A percentile compares a stretch with the other conserved stretches of the same genome.
Evolutionary conservation across 2,797 vertebrate genomes (phyloP).

Genomic region (Ctenopoma kingsleyae): DNA sequence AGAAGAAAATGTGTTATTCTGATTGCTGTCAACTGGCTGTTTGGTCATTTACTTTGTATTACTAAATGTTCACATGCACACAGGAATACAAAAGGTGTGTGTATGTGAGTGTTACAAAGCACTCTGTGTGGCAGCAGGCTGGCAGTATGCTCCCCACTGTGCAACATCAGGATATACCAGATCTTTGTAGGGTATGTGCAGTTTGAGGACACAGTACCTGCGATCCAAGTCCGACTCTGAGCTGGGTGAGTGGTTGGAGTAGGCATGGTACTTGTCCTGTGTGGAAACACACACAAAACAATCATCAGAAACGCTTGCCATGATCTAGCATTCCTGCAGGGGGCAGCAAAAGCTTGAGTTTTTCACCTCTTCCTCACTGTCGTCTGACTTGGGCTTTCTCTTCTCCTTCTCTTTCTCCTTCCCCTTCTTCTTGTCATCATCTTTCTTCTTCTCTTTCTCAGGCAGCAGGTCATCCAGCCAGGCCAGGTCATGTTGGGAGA

Average conservation of each 20-base stretch:
- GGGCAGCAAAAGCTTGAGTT: slow-evolving; percentile 59
- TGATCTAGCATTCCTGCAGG: slow-evolving; percentile 51
- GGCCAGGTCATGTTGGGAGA: slow-evolving; percentile 95
- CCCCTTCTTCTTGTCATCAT: slow-evolving; percentile 88
- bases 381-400: slow-evolving; percentile 83
- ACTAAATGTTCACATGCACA: neutral
- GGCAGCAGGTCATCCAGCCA: slow-evolving; percentile 97
- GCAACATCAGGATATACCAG: slow-evolving; percentile 75
- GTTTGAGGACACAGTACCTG: slow-evolving; percentile 91
- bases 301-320: slow-evolving; percentile 5
- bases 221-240: slow-evolving; percentile 91
- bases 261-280: slow-evolving; percentile 90
- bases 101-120: slow-evolving; percentile 21
- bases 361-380: slow-evolving; percentile 86
- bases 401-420: slow-evolving; percentile 72
- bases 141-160: slow-evolving; percentile 80
- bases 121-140: slow-evolving; percentile 58
- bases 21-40: no score
- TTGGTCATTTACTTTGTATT: neutral
- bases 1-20: no score
- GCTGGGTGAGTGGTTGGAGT: slow-evolving; percentile 88
- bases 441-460: slow-evolving; percentile 93
- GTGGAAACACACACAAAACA: slow-evolving; percentile 25
- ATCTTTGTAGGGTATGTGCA: slow-evolving; percentile 85
- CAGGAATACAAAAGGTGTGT: neutral